Evolutionary conservation across 2,888 invertebrate species (phyloP).

Genomic region (Drosophila helvetica): DNA sequence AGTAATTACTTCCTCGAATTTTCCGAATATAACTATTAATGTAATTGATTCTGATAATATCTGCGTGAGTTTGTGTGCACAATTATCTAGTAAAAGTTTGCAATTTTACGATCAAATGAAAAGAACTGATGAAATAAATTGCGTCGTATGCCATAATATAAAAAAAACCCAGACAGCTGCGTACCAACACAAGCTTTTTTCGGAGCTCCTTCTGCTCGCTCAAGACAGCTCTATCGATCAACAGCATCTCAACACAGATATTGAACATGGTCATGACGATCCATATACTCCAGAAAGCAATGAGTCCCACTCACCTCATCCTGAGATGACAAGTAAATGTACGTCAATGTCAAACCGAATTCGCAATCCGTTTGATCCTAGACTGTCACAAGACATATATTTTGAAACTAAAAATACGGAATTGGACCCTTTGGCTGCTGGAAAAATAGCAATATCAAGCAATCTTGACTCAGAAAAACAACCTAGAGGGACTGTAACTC

Average conservation of each 20-base stretch:
- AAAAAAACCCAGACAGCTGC: conserved; percentile 77
- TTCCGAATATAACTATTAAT: conserved; percentile 80
- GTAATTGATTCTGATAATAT: conserved; percentile 85
- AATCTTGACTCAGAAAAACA: conserved; percentile 45
- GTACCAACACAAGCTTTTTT: conserved; percentile 80
- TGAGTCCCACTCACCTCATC: conserved; percentile 89
- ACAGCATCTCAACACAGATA: conserved; percentile 83
- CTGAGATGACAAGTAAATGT: conserved; percentile 81
- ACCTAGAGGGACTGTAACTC: conserved; percentile 85
- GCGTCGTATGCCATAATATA: conserved; percentile 80
- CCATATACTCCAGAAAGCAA: conserved; percentile 93
- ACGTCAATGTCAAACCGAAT: conserved; percentile 69
- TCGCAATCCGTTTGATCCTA: conserved; percentile 66
- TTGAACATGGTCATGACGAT: conserved; percentile 83
- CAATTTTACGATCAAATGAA: conserved; percentile 22
- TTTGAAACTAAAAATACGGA: conserved; percentile 36
- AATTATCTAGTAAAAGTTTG: conserved; percentile 45
- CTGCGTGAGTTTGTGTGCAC: conserved; percentile 80
- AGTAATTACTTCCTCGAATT: conserved; percentile 15
- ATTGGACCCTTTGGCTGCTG: neutral
- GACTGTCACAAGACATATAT: conserved; percentile 38
- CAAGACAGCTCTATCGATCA: conserved; percentile 85
- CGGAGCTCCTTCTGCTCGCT: conserved; percentile 79
- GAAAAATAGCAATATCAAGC: conserved; percentile 1
- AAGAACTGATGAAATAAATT: conserved; percentile 66